Evolutionary conservation across 1,140 invertebrate genomes (phyloP).

Genomic region (Dreissena rostriformis): DNA sequence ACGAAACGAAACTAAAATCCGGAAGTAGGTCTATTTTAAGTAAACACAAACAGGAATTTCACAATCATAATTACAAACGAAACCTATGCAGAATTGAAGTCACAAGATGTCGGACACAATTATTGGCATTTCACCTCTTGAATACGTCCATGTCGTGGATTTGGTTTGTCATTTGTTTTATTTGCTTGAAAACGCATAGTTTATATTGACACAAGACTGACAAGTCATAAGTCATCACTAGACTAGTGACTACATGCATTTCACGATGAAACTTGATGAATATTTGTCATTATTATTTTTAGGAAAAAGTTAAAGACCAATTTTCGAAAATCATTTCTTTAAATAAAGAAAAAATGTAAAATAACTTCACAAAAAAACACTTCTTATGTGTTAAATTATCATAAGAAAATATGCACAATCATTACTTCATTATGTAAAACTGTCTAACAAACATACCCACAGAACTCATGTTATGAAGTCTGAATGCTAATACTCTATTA

Average conservation of each 20-base stretch:
- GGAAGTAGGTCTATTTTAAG: too few relatives aligned
- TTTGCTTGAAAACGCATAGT: neutral
- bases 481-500: too few relatives aligned
- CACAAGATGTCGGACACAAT: too few relatives aligned
- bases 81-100: too few relatives aligned
- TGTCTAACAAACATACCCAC: too few relatives aligned
- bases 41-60: too few relatives aligned
- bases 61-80: too few relatives aligned
- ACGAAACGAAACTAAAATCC: too few relatives aligned
- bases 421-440: too few relatives aligned
- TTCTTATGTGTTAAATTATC: too few relatives aligned
- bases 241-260: neutral
- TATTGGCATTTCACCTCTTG: slow-evolving; percentile 33
- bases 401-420: too few relatives aligned
- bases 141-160: slow-evolving; percentile 41
- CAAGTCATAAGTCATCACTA: neutral
- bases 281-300: neutral
- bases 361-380: neutral
- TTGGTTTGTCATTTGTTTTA: slow-evolving; percentile 20
- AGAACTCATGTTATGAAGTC: too few relatives aligned
- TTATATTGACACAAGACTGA: neutral
- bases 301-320: neutral
- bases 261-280: neutral
- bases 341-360: neutral
- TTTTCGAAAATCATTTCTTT: neutral